These are phyloP conservation scores for Hermaeophaga mercurialis DNA, from an alignment of 2,888 invertebrate species.

Conservation along the genomic window DNA sequence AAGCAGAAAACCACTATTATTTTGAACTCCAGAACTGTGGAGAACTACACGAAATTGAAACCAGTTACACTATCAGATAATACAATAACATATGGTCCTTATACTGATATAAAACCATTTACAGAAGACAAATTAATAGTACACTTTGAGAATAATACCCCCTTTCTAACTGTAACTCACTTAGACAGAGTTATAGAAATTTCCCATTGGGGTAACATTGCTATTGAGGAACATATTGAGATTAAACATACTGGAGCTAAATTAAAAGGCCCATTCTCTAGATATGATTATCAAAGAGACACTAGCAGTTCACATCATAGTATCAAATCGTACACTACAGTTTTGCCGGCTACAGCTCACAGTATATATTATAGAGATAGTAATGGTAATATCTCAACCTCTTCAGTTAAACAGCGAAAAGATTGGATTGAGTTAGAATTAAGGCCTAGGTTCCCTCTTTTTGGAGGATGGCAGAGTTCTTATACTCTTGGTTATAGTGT, in stretches of 20 bases:
- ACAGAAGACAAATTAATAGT: constrained; percentile 69
- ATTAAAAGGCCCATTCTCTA: constrained; percentile 92
- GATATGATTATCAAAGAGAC: constrained; percentile 96
- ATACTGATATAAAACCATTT: constrained; percentile 71
- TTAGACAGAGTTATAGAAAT: constrained; percentile 84
- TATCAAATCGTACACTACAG: constrained; percentile 88
- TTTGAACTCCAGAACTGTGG: constrained; percentile 74
- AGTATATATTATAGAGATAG: constrained; percentile 98
- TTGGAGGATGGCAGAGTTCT: constrained; percentile 98
- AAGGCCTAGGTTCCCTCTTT: constrained; percentile 95
- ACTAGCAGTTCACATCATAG: constrained; percentile 86
- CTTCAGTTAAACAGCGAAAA: constrained; percentile 83
- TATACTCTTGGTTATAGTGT: constrained; percentile 93
- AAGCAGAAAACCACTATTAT: constrained; percentile 81
- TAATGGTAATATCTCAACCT: constrained; percentile 99
- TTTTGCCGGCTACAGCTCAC: constrained; percentile 84
- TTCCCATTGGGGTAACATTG: constrained; percentile 99
- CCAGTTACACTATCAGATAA: constrained; percentile 80
- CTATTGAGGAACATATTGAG: constrained; percentile 93
- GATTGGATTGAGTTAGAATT: constrained; percentile 95
- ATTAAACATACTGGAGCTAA: constrained; percentile 91
- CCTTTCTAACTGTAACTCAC: constrained; percentile 91
- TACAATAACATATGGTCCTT: constrained; percentile 88
- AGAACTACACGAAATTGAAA: constrained; percentile 80
- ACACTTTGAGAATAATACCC: constrained; percentile 96